Evolutionary conservation across 2,113 vertebrate species (phyloP).

Genomic region (Anarrhichthys ocellatus): DNA sequence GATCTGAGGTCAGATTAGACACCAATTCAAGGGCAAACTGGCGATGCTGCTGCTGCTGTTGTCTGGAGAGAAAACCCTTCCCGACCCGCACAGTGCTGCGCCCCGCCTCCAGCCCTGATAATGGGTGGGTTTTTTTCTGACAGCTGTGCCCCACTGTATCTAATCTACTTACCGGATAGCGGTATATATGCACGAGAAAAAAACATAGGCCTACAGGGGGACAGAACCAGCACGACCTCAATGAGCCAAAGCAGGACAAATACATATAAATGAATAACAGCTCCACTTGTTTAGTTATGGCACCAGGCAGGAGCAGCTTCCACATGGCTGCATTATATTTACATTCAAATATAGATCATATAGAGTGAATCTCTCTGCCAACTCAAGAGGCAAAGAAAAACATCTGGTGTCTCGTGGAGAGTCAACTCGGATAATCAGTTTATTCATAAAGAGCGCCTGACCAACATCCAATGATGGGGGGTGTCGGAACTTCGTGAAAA

Average conservation of each 20-base stretch:
- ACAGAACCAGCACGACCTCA: neutral
- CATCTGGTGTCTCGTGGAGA: neutral
- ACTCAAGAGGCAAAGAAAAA: neutral
- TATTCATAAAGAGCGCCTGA: neutral
- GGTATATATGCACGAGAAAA: conserved; percentile 14
- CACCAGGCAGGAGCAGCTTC: neutral
- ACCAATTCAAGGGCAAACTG: neutral
- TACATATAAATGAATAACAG: neutral
- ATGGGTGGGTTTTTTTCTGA: conserved; percentile 34
- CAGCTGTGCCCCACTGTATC: conserved; percentile 39
- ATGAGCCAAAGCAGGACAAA: neutral
- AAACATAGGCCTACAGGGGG: neutral
- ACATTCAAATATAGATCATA: neutral
- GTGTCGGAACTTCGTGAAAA: neutral
- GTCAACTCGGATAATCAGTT: neutral
- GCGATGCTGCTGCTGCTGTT: neutral
- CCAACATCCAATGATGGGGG: neutral
- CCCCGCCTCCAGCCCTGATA: conserved; percentile 31
- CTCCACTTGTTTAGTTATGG: neutral
- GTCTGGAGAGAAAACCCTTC: neutral
- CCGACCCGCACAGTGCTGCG: neutral
- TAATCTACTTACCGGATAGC: conserved; percentile 22
- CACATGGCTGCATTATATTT: neutral
- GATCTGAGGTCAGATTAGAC: conserved; percentile 11
- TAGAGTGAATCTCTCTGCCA: neutral